phyloP scores from a whole-genome alignment of 2,797 vertebrate genomes.

The Linurgus olivaceus region DNA sequence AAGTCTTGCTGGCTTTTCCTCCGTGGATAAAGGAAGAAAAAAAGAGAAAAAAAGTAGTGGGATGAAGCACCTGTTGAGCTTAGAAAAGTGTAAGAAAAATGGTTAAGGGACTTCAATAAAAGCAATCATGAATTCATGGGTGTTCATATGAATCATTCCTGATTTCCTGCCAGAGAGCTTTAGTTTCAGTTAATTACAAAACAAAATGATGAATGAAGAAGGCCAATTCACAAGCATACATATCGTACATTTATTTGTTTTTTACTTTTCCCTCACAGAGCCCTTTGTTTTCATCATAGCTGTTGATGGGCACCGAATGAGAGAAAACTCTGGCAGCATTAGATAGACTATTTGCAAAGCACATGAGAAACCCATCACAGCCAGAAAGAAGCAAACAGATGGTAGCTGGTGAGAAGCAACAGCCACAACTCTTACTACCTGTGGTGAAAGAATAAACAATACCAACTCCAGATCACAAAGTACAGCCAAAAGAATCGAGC shows the following conservation, averaged over 20 bases:
- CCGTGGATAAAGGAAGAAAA: background rate
- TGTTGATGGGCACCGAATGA: background rate
- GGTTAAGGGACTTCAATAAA: background rate
- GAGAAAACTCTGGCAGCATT: background rate
- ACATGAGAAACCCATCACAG: background rate
- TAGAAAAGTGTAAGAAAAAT: background rate
- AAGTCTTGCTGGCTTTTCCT: background rate
- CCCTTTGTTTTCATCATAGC: background rate
- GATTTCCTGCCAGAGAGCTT: background rate
- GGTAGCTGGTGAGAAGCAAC: background rate
- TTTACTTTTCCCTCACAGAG: background rate
- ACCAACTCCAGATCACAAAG: background rate
- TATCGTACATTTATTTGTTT: background rate
- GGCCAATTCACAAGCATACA: background rate
- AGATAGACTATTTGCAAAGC: background rate
- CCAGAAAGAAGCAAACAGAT: background rate
- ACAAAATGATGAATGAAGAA: background rate
- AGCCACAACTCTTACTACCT: background rate
- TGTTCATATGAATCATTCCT: background rate
- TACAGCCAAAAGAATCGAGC: background rate
- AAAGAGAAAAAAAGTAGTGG: background rate
- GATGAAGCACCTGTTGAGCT: background rate
- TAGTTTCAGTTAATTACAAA: slow-evolving; percentile 20
- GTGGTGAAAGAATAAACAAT: background rate
- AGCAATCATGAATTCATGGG: background rate